Evolutionary conservation across 2,797 vertebrate genomes (phyloP), one percentile per base, ranked within the genome.

Genomic region (Sebastes ruberrimus): DNA sequence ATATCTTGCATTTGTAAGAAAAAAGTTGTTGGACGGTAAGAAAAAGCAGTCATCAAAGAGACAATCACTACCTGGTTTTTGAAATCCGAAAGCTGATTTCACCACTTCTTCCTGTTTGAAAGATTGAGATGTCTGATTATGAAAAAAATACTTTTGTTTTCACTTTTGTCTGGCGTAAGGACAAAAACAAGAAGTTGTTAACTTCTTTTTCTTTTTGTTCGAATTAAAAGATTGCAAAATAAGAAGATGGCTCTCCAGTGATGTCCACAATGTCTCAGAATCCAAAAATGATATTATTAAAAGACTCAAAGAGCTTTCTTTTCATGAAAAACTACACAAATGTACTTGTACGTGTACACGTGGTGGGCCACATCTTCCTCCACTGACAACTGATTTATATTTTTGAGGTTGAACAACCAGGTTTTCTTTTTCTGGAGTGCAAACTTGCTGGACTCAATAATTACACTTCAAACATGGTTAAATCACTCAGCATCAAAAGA

Each of bases 31-130:
- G 16, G 57, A 60, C 2, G 4, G 9, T 33, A 3, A 28, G 8
- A 61, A 61, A 32, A 32, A 20, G 18, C 28, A 30, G 16, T 80
- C 23, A 69, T 66, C 22, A 66, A 28, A 69, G 8, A 27, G 1
- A n/a, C 4, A 28, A 2, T 18, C 4, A 10, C 2, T 2, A 22
- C 0, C 6, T 61, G 38, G 13, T 67, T 76, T 74, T 76, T 73
- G 10, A 53, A 65, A 46, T 20, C 38, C 38, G 33, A 56, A 6
- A 38, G 23, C 2, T 3, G 16, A 46, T 73, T 70, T 78, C 63
- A 33, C n/a, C 38, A 80, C 76, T 18, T 77, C 61, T 64, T 87
- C 78, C 74, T 89, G 35, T 81, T 33, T 66, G 5, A 59, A 42
- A 80, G 32, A 79, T 81, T 5, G n/a, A 30, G 0, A 59, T 6